phyloP scores from a whole-genome alignment of 2,888 invertebrate genomes.

The Cancer borealis region DNA sequence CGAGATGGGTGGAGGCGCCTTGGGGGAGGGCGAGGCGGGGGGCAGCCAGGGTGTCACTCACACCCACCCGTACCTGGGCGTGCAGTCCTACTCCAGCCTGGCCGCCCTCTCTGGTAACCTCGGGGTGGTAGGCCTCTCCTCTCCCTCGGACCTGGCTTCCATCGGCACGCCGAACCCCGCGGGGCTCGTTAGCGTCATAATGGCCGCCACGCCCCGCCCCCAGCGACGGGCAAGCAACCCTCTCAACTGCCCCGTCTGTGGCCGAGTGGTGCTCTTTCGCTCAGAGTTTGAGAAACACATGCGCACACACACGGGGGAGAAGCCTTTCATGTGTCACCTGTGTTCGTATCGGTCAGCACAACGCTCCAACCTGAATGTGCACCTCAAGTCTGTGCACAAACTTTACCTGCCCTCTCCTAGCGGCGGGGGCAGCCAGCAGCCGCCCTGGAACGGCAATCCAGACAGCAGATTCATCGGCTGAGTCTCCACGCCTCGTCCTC shows the following conservation, averaged over 20 bases:
- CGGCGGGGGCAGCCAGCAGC: constrained; percentile 23
- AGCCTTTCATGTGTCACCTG: constrained; percentile 75
- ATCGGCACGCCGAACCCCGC: constrained; percentile 49
- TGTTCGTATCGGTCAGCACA: constrained; percentile 77
- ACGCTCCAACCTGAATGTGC: constrained; percentile 76
- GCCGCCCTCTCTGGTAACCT: constrained; percentile 56
- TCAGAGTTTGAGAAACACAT: constrained; percentile 77
- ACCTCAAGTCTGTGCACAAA: constrained; percentile 75
- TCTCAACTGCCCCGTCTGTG: constrained; percentile 73
- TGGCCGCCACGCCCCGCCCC: constrained; percentile 63
- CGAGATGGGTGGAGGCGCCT: constrained; percentile 26
- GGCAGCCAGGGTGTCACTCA: constrained; percentile 2
- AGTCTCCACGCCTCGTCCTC: background rate
- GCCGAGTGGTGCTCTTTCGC: constrained; percentile 74
- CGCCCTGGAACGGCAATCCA: constrained; percentile 55
- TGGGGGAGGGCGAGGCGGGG: constrained; percentile 49
- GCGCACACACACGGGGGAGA: constrained; percentile 77
- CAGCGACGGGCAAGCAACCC: constrained; percentile 70
- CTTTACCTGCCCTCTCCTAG: constrained; percentile 52
- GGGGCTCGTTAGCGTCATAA: constrained; percentile 68
- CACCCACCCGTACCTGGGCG: constrained; percentile 48
- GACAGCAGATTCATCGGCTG: constrained; percentile 59
- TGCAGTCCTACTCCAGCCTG: constrained; percentile 60
- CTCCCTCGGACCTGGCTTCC: constrained; percentile 45
- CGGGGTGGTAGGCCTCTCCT: constrained; percentile 59